These are phyloP conservation scores for Tethya wilhelma DNA, from an alignment of 37 sponge, comb jelly and placozoan genomes.

Conservation along the genomic window DNA sequence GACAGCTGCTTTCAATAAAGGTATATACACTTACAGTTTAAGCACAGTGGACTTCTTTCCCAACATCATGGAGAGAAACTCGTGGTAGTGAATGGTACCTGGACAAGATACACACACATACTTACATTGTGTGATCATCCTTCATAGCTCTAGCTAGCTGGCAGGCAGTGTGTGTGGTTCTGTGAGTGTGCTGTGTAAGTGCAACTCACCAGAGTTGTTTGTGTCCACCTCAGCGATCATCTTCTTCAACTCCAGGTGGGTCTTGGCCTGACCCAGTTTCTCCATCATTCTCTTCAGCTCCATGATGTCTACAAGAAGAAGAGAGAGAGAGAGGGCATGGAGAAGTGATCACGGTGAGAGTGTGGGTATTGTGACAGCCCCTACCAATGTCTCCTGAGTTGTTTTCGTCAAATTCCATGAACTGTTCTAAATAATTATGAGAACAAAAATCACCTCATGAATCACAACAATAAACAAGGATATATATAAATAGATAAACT, in stretches of 20 bases:
- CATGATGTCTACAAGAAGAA: slow-evolving; percentile 82
- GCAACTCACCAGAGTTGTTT: slow-evolving; percentile 74
- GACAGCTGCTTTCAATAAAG: no score
- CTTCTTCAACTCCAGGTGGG: slow-evolving; percentile 94
- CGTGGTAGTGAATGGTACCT: slow-evolving; percentile 93
- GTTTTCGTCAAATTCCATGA: slow-evolving; percentile 95
- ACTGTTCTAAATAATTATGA: slow-evolving; percentile 70
- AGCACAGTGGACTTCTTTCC: slow-evolving; percentile 88
- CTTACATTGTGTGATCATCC: background rate
- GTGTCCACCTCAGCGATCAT: slow-evolving; percentile 96
- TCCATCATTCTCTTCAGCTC: slow-evolving; percentile 98
- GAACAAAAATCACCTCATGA: no score
- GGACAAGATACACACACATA: slow-evolving; percentile 14
- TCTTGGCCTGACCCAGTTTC: slow-evolving; percentile 94
- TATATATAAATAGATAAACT: no score
- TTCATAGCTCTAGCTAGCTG: no score
- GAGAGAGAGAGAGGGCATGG: background rate
- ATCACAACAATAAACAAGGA: no score
- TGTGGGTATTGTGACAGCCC: background rate
- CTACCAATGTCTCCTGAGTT: slow-evolving; percentile 95
- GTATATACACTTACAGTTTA: slow-evolving; percentile 91
- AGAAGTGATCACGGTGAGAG: background rate
- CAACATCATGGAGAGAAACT: slow-evolving; percentile 94
- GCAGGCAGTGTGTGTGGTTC: no score
- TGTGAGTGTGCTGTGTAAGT: background rate